Base-by-base conservation (phyloP, 2,113 vertebrate genomes). In the Corvus moneduloides region DNA sequence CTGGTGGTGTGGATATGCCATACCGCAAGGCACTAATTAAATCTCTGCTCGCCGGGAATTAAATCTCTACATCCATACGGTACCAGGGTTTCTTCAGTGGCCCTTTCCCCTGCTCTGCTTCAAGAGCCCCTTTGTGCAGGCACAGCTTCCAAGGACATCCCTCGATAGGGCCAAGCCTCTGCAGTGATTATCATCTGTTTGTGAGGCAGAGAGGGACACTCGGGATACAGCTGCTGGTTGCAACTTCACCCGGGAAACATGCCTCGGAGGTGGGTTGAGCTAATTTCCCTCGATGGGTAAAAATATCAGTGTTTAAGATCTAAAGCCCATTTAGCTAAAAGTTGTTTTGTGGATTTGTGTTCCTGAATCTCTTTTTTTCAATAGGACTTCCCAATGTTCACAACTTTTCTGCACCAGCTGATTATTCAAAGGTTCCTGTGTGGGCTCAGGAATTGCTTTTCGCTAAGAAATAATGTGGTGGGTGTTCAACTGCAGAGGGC, bases 31-130 rank as follows among this genome's bases (percentile, higher is more conserved):
- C 7, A 0, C 54, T 22, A 6, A 22, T 48, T 32, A 7, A 58
- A 72, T 46, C 48, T 26, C 39, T 20, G 46, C 64, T 61, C 0
- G 0, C 61, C 2, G 4, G 49, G 52, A 49, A 59, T 59, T 8
- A 6, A 17, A 59, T 26, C 76, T 43, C 84, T 1, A 4, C 13
- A 3, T 33, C 75, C 2, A 0, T 26, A 7, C 0, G 0, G 48
- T 64, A 7, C 32, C 2, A 1, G 24, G 11, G 6, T 28, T 90
- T 63, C 66, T 67, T 13, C 17, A 2, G 64, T 5, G 54, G 33
- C 41, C 5, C 61, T 41, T 56, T 67, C 15, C 7, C 28, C 59
- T 52, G 46, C 32, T 64, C 48, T 49, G 28, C 83, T 74, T 28
- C 56, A 3, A 19, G 82, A 5, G 52, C 33, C 33, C 26, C 35